phyloP scores from a whole-genome alignment of 2,113 vertebrate species.

The Rhegmatorhina hoffmannsi region DNA sequence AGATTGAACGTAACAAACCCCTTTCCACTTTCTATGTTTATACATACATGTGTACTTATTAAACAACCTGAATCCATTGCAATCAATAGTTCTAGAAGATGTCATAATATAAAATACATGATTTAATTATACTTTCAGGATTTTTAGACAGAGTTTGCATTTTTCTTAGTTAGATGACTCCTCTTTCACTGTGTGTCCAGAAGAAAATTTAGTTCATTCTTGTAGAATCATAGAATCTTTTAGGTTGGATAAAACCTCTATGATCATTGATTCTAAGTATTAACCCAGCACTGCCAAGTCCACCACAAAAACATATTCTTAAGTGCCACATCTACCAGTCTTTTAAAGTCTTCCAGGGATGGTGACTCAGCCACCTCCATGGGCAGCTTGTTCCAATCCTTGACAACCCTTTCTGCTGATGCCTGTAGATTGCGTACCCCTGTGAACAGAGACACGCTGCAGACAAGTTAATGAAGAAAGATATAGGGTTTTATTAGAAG shows the following conservation, averaged over 20 bases:
- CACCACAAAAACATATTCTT: background rate
- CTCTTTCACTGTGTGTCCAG: background rate
- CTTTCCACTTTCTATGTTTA: background rate
- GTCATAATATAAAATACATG: background rate
- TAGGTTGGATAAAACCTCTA: background rate
- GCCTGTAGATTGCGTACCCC: too few species aligned
- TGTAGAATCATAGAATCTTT: background rate
- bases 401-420: background rate
- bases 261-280: background rate
- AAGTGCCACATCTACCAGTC: background rate
- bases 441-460: too few species aligned
- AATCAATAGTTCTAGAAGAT: background rate
- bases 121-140: background rate
- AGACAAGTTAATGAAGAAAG: too few species aligned
- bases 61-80: background rate
- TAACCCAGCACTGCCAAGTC: background rate
- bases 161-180: background rate
- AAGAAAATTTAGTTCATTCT: background rate
- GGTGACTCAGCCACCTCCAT: background rate
- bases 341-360: background rate
- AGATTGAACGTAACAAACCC: background rate
- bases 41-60: background rate
- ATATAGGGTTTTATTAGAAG: too few species aligned
- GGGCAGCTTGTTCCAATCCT: background rate
- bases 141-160: background rate